Evolutionary conservation across 2,888 invertebrate genomes (phyloP), one percentile per base, ranked within the genome.

Genomic region (Xanthia togata): DNA sequence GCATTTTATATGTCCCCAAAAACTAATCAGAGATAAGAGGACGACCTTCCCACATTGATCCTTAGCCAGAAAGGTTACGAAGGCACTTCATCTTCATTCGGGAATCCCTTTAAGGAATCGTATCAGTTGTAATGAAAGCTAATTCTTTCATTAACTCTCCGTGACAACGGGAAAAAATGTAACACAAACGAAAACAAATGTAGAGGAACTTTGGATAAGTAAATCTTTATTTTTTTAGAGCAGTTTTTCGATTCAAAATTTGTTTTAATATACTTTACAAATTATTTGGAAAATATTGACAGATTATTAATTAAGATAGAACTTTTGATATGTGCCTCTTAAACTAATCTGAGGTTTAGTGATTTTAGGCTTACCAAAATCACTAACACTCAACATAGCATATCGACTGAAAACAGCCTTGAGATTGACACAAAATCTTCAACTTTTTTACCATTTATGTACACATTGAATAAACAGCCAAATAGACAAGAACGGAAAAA

Each of bases 91-190:
- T 96, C 95, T 96, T 96, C 93, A 95, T 96, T 96, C 94, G 93
- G 91, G 92, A 95, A 95, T 95, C 95, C 95, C 96, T 96, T 96
- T 96, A 96, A 96, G 96, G 94, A 94, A 95, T 94, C 96, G 95
- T 95, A 96, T 96, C 95, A 94, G 93, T 93, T 92, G 96, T 96
- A 96, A 96, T 96, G 96, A 96, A 96, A 95, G 95, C 96, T 96
- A 96, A 96, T 96, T 96, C 96, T 96, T 96, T 96, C 96, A 96
- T 96, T 96, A 96, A 93, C 94, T 94, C 92, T 91, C 92, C 93
- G 96, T 96, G 96, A 96, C 96, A 96, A 95, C 94, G 93, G 94
- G 93, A 94, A 93, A 94, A 95, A 95, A 93, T 92, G 94, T 94
- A 93, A 92, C 90, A 88, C 91, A 93, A 93, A 94, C 93, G 93